Evolutionary conservation across 2,888 invertebrate genomes (phyloP).

Genomic region (Spisula subtruncata): DNA sequence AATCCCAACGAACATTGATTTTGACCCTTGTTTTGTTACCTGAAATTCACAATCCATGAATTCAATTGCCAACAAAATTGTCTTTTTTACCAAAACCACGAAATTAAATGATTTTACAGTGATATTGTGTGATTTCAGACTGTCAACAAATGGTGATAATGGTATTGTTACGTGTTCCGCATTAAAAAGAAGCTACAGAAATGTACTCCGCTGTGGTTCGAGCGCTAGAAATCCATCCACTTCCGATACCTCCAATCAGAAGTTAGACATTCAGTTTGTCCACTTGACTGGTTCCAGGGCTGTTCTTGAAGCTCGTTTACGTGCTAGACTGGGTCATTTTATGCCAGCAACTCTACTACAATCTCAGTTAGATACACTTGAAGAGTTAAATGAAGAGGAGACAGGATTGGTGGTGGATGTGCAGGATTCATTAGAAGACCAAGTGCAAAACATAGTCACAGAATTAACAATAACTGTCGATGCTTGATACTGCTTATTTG

Average conservation of each 20-base stretch:
- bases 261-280: conserved; percentile 72
- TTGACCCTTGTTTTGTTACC: too few species aligned
- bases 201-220: conserved; percentile 71
- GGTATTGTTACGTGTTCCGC: conserved; percentile 86
- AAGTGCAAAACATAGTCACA: conserved; percentile 54
- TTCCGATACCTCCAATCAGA: conserved; percentile 9
- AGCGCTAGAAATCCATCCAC: neutral
- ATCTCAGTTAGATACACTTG: conserved; percentile 83
- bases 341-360: conserved; percentile 80
- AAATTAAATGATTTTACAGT: too few species aligned
- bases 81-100: too few species aligned
- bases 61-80: too few species aligned
- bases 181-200: conserved; percentile 84
- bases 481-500: too few species aligned
- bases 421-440: conserved; percentile 58
- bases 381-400: conserved; percentile 75
- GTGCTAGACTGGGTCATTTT: conserved; percentile 80
- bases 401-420: conserved; percentile 73
- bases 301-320: conserved; percentile 75
- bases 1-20: too few species aligned
- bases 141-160: conserved; percentile 44
- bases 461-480: conserved; percentile 17
- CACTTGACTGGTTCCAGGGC: conserved; percentile 76
- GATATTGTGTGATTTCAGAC: conserved; percentile 12
- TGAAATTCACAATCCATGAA: too few species aligned